These are phyloP conservation scores for Drosophila burlai DNA, from an alignment of 1,140 invertebrate species.

Conservation along the genomic window DNA sequence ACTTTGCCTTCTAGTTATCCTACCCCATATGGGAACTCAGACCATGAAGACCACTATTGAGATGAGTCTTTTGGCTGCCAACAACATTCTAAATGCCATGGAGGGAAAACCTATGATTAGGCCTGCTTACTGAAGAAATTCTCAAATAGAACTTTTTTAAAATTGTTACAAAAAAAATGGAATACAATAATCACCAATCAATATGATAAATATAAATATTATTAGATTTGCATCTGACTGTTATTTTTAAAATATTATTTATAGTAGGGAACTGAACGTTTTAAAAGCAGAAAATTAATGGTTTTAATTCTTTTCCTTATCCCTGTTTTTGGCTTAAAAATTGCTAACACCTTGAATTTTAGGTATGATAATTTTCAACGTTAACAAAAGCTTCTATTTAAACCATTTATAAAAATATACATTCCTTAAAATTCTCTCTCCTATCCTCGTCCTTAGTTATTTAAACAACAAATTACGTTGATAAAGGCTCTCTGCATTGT, in stretches of 20 bases:
- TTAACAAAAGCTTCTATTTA: too few species aligned
- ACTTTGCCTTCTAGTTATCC: constrained; percentile 87
- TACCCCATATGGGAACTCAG: constrained; percentile 95
- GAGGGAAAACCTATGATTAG: constrained; percentile 89
- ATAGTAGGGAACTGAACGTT: too few species aligned
- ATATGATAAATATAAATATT: not conserved
- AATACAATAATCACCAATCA: not conserved
- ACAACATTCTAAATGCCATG: constrained; percentile 92
- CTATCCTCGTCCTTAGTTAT: too few species aligned
- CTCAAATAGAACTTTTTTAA: not conserved
- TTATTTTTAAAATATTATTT: too few species aligned
- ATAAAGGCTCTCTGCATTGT: not conserved
- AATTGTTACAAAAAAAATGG: not conserved
- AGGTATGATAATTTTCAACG: too few species aligned
- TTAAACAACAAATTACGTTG: too few species aligned
- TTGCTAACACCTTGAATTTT: too few species aligned
- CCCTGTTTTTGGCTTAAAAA: too few species aligned
- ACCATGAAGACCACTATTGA: constrained; percentile 90
- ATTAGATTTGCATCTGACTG: not conserved
- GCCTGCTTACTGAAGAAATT: constrained; percentile 76
- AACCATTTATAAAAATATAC: too few species aligned
- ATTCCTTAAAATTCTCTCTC: too few species aligned
- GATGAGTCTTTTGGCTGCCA: constrained; percentile 92
- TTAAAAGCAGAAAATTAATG: too few species aligned
- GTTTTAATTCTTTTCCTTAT: too few species aligned